phyloP scores from a whole-genome alignment of 37 sponge, comb jelly and placozoan genomes.

The Oscarella lobularis region DNA sequence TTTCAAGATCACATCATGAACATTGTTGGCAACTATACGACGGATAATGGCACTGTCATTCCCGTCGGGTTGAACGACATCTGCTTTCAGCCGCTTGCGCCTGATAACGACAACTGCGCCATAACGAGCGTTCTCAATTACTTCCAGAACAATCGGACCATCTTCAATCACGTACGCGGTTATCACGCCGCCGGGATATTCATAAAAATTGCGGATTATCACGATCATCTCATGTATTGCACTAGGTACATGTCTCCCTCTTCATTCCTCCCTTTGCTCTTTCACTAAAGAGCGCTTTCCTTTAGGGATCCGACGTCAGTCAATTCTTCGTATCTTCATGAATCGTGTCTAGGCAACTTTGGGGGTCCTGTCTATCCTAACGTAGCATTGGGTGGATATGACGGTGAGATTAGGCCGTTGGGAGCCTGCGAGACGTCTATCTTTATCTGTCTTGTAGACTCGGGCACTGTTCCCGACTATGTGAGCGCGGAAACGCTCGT shows the following conservation, averaged over 20 bases:
- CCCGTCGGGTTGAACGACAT: conserved; percentile 67
- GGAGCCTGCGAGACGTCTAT: background rate
- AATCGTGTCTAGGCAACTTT: conserved; percentile 67
- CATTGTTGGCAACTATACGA: conserved; percentile 10
- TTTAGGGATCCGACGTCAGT: conserved; percentile 1
- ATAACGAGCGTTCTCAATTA: conserved; percentile 89
- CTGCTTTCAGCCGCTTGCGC: conserved; percentile 79
- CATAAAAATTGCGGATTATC: background rate
- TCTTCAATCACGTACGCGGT: conserved; percentile 16
- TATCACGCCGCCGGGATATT: background rate
- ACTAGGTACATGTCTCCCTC: background rate
- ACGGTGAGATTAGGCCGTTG: conserved; percentile 20
- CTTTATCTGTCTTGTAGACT: background rate
- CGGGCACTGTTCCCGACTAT: conserved; percentile 7
- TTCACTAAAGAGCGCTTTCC: too few relatives aligned
- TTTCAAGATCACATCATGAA: conserved; percentile 43
- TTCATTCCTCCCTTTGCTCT: too few relatives aligned
- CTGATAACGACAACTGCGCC: conserved; percentile 51
- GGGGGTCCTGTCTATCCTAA: conserved; percentile 81
- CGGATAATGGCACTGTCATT: conserved; percentile 21
- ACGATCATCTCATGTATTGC: background rate
- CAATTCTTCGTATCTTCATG: conserved; percentile 2
- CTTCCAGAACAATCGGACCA: conserved; percentile 70
- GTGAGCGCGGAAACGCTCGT: conserved; percentile 59
- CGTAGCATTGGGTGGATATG: conserved; percentile 76